Base-by-base conservation (phyloP, 2,113 vertebrate genomes). In the Oncorhynchus nerka region DNA sequence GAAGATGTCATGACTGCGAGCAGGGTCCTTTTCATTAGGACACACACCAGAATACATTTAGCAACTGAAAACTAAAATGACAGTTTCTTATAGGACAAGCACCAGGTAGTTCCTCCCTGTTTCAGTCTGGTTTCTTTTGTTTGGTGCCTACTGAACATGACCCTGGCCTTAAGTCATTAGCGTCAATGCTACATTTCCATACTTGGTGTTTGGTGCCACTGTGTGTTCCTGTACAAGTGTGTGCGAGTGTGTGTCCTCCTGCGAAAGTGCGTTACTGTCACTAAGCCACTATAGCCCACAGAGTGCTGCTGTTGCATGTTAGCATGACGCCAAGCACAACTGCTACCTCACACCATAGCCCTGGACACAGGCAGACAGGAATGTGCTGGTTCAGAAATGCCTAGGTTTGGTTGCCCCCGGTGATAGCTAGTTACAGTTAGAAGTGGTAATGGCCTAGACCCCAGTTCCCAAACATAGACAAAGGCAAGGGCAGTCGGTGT, bases 231-330 rank as follows among this genome's bases (percentile, higher is more conserved):
- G 20, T 71, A 72, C 67, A 34, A 76, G 32, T n/a, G 49, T 26
- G 76, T 83, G 19, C 13, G 57, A 13, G 57, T 22, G 59, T 8
- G 59, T 39, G 34, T 39, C 7, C 34, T 8, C 32, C 5, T 45
- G 39, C 16, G 16, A 16, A 20, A 3, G 3, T 62, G n/a, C 5
- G 5, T 62, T 11, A 74, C 83, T 77, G 83, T 84, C 83, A 71
- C 22, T n/a, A 45, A 11, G 28, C 62, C 61, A 71, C 16, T 45
- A 66, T 24, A 26, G 45, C 65, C 7, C 61, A 39, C 45, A 69
- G 48, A 77, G 48, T 12, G 20, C 48, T 20, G 45, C 39, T 67
- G n/a, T 48, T 32, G 61, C 28, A n/a, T 75, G 51, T n/a, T 65
- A 51, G 16, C 8, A 57, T 49, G 68, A 76, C 26, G 11, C 9